Evolutionary conservation across 2,888 invertebrate species (phyloP).

Genomic region (Cheilosia pagana): DNA sequence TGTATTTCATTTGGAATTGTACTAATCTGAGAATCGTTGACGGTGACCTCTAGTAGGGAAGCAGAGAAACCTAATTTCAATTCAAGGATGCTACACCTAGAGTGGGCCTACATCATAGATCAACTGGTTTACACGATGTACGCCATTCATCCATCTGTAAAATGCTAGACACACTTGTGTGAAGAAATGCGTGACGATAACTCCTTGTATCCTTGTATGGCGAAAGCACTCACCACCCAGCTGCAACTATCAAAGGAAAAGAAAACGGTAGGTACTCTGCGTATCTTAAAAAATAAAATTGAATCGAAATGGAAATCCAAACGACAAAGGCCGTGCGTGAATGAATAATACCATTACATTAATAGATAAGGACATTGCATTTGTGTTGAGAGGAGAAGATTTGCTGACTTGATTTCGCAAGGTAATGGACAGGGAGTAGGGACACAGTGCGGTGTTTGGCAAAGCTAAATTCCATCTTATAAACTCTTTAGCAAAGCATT

Average conservation of each 20-base stretch:
- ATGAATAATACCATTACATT: constrained; percentile 31
- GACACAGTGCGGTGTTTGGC: not conserved
- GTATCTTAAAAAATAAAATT: constrained; percentile 19
- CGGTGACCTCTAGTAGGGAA: not conserved
- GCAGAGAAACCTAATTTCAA: constrained; percentile 20
- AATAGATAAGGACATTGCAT: constrained; percentile 43
- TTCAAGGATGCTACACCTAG: not conserved
- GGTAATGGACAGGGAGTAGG: too few relatives aligned
- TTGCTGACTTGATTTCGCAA: constrained; percentile 20
- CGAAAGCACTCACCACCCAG: not conserved
- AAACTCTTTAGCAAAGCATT: constrained; percentile 6
- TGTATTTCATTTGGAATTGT: not conserved
- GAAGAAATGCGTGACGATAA: constrained; percentile 40
- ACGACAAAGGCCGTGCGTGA: constrained; percentile 38
- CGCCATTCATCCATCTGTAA: constrained; percentile 14
- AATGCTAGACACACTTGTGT: constrained; percentile 8
- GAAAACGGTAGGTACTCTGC: not conserved
- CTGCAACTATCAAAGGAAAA: not conserved
- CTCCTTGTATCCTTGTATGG: constrained; percentile 13
- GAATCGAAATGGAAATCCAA: constrained; percentile 20
- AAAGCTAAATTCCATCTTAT: not conserved
- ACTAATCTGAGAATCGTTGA: not conserved
- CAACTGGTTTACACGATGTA: too few relatives aligned
- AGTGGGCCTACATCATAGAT: too few relatives aligned
- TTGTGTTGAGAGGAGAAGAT: not conserved